A percentile compares a stretch with the other conserved stretches of the same genome.
These are phyloP conservation scores for Theodoxus fluviatilis DNA, from an alignment of 2,888 invertebrate genomes.

Conservation along the genomic window DNA sequence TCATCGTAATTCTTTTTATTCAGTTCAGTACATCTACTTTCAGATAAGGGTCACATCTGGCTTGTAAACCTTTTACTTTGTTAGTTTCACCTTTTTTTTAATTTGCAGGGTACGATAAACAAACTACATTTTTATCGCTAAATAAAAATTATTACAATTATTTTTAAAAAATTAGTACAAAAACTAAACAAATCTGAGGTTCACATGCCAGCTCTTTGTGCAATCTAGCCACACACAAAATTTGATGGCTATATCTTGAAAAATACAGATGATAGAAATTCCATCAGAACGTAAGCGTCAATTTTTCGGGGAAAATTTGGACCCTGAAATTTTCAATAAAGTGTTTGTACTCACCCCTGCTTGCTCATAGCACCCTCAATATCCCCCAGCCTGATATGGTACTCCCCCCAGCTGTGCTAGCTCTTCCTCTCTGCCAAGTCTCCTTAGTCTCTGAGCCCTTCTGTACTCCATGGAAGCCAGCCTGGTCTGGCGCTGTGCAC, in stretches of 20 bases:
- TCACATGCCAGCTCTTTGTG: constrained; percentile 14
- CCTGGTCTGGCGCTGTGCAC: not conserved
- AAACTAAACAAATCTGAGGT: not conserved
- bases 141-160: too few species aligned
- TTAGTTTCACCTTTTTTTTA: too few species aligned
- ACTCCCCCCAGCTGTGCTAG: not conserved
- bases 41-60: too few species aligned
- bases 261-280: constrained; percentile 16
- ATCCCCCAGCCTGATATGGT: constrained; percentile 5
- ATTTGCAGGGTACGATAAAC: too few species aligned
- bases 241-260: constrained; percentile 21
- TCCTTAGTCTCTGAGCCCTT: constrained; percentile 20
- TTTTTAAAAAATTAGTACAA: not conserved
- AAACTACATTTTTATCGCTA: too few species aligned
- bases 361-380: too few species aligned
- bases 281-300: not conserved
- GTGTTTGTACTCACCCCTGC: not conserved
- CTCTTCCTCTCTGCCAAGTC: constrained; percentile 20
- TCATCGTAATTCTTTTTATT: too few species aligned
- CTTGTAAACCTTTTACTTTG: too few species aligned
- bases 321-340: not conserved
- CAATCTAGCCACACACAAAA: constrained; percentile 22
- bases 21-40: too few species aligned
- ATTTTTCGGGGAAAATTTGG: not conserved
- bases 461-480: constrained; percentile 14